Percentiles rank a stretch among this genome's conserved stretches.
Conservation (phyloP, 2,888 invertebrate genomes). For the Andricus curvator region DNA sequence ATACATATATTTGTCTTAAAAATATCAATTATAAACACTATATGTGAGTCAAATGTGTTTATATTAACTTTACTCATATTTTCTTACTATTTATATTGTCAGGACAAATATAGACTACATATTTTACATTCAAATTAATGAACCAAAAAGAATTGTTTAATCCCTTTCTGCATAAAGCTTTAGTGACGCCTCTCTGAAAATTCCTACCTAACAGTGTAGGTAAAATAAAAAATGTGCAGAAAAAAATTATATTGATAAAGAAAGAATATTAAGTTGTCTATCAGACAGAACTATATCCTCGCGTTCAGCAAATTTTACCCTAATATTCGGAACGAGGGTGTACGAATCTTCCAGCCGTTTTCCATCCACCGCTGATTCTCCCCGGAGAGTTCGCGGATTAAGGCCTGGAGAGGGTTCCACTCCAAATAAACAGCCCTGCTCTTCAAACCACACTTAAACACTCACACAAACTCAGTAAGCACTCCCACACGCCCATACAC, state of each 20-base stretch:
- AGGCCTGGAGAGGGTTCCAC: conserved; percentile 72
- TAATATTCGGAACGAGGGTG: conserved; percentile 36
- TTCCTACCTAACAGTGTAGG: too few relatives aligned
- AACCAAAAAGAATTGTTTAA: too few relatives aligned
- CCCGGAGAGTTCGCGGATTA: conserved; percentile 72
- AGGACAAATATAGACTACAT: too few relatives aligned
- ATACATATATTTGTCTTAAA: too few relatives aligned
- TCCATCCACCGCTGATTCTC: conserved; percentile 66
- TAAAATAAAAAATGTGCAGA: background rate
- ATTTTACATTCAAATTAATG: too few relatives aligned
- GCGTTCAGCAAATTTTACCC: conserved; percentile 20
- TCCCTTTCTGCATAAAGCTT: too few relatives aligned
- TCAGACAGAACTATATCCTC: background rate
- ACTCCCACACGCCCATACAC: conserved; percentile 4
- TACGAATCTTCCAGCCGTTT: conserved; percentile 64
- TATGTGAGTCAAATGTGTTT: too few relatives aligned
- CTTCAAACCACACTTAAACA: conserved; percentile 58
- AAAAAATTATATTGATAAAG: background rate
- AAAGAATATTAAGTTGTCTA: conserved; percentile 1
- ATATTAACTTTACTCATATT: too few relatives aligned
- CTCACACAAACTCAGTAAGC: conserved; percentile 11
- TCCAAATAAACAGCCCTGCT: conserved; percentile 76
- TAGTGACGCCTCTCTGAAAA: too few relatives aligned
- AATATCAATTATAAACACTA: too few relatives aligned
- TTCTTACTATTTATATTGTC: too few relatives aligned